Evolutionary conservation across 2,888 invertebrate species (phyloP), one percentile per base, ranked within the genome.

Genomic region (Cactoblastis cactorum): DNA sequence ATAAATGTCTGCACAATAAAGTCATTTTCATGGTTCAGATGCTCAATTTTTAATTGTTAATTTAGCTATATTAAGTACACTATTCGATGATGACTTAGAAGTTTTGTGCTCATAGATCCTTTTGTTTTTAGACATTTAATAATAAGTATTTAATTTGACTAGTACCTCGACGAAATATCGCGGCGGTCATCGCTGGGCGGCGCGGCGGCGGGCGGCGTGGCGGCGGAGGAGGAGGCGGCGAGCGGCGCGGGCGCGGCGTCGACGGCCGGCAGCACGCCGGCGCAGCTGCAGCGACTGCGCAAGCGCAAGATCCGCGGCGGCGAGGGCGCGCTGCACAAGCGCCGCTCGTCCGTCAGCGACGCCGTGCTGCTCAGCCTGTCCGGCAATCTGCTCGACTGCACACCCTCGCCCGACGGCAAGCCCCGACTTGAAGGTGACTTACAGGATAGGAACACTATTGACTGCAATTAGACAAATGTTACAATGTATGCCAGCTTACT

Each of bases 341-440:
- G 97, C 19, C 92, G 97, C 57, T 96, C 97, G 1, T 96, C 96
- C 5, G 94, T 96, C 43, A 95, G 95, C 62, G 97, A 97, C 83
- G 94, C 96, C 43, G 96, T 95, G 32, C 91, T 95, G 54, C 91
- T 97, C 52, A 96, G 96, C 60, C 93, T 96, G 50, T 96, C 96
- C 59, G 95, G 95, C 28, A 97, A 97, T 65, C 95, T 97, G 79
- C 91, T 98, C 58, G 98, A 98, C 77, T 95, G 95, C 68, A 97
- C 97, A 49, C 92, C 94, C 49, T 95, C 95, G 80, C 96, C 96
- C 1, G 95, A 95, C 63, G 94, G 93, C 60, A 90, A 91, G 64
- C 91, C 90, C 60, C 67, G 91, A 34, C 71, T 90, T 0, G 92
- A 91, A 74, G 91, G 90, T 89, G 35, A 55, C 19, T n/a, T n/a